Evolutionary conservation across 2,113 vertebrate genomes (phyloP), one percentile per base, ranked within the genome.

Genomic region (Sinocyclocheilus anshuiensis): DNA sequence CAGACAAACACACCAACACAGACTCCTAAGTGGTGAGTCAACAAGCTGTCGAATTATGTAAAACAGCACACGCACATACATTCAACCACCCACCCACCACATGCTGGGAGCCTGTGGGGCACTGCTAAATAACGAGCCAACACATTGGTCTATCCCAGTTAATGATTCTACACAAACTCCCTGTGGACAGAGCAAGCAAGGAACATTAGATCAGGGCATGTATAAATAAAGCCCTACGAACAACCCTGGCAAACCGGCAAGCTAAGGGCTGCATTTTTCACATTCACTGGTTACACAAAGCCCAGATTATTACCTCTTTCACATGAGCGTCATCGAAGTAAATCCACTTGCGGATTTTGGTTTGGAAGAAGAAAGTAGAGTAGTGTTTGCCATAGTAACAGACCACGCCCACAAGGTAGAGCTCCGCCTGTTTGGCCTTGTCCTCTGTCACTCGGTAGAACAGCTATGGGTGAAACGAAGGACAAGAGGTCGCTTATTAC

Each of bases 371-470:
- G 93, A 99, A 99, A 81, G 98, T 99, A 89, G 97, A 99, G 90
- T 99, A 99, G 89, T 99, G 97, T 92, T 97, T 98, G 90, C 97
- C 97, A 82, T 99, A 99, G 93, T 99, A 99, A 93, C 98, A 99
- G 88, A 99, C 98, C 97, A 99, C 97, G 88, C 98, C 98, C 18
- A 99, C 98, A 91, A 99, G 96, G 94, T 98, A 99, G 48, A 99
- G 95, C 92, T 99, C 98, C 22, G 96, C 93, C 87, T 96, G 96
- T 69, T 97, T 97, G 80, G 98, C 98, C 93, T 96, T 96, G 90
- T 98, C 97, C 94, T 99, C 97, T 10, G 96, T 98, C 90, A 99
- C 98, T 90, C 97, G 94, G 93, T 97, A 98, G 87, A 99, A 99
- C 74, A 97, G 87, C 96, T 97, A 90, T 16, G 74, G 63, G 86